Conservation (phyloP, 1,140 invertebrate genomes). For the Eciton burchellii region DNA sequence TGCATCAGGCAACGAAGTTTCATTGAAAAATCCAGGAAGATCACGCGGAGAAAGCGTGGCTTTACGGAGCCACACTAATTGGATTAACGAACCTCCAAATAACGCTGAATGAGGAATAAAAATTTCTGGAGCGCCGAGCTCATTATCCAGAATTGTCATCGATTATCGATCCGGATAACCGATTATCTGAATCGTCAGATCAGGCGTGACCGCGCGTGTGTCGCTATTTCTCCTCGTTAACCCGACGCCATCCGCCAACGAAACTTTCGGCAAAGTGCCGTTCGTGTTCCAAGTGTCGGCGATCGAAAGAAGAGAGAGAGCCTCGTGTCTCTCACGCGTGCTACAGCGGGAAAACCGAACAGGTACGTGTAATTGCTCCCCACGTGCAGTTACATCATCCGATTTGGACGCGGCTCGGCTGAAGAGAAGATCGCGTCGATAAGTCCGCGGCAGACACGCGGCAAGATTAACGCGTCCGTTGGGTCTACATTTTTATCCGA, state of each 20-base stretch:
- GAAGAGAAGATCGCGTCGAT: slow-evolving; percentile 68
- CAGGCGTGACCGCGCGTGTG: too few species aligned
- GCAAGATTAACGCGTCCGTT: slow-evolving; percentile 32
- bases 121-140: too few species aligned
- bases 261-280: not conserved
- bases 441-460: not conserved
- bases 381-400: not conserved
- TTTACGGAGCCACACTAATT: too few species aligned
- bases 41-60: too few species aligned
- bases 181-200: too few species aligned
- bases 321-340: not conserved
- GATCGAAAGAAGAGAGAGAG: not conserved
- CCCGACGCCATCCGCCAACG: not conserved
- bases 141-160: not conserved
- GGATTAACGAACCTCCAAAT: too few species aligned
- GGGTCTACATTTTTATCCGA: slow-evolving; percentile 43
- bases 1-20: not conserved
- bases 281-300: not conserved
- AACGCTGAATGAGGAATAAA: too few species aligned
- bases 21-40: not conserved
- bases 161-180: not conserved
- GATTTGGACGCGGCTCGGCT: not conserved
- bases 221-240: not conserved
- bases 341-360: not conserved
- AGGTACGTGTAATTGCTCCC: not conserved